Evolutionary conservation across 2,113 vertebrate species (phyloP), one percentile per base, ranked within the genome.

Genomic region (Cololabis saira): DNA sequence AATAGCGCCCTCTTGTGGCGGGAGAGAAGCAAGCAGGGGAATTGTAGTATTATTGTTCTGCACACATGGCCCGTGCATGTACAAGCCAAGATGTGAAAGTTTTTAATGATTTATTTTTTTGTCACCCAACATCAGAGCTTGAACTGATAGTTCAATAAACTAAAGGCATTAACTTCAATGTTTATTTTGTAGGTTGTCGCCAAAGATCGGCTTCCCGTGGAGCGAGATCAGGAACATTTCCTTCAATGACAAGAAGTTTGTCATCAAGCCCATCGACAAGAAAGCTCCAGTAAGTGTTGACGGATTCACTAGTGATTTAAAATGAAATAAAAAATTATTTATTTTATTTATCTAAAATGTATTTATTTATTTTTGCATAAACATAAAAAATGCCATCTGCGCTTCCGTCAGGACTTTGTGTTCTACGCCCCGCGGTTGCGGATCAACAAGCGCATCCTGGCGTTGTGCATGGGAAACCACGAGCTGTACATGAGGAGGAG

Each of bases 131-230:
- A 37, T 37, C 33, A 7, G 33, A 37, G 1, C 33, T 37, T 37
- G 33, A 37, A 37, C 33, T 7, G 33, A 37, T 37, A 37, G 33
- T 11, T 37, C 1, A 37, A 37, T 37, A 11, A 37, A 4, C 10
- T 37, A 8, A 5, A 41, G 2, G 16, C 14, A 47, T 6, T 51
- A 19, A 8, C 41, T 3, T 40, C 3, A 0, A 0, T 61, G 10
- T 56, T 3, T 2, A n/a, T 80, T 81, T 71, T 92, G 5, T 27
- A 99, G 97, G 91, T 92, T 99, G 81, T 98, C 97, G 65, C 97
- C 97, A 76, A 99, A 99, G 94, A 99, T 99, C 79, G 97, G 97
- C 77, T 99, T 99, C 91, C 97, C 97, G 22, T 99, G 97, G 97
- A 99, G 97, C 42, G 97, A 99, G 92, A 99, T 99, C 90, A 92